Evolutionary conservation across 2,888 invertebrate genomes (phyloP), one percentile per base, ranked within the genome.

Genomic region (Amaurobius ferox): DNA sequence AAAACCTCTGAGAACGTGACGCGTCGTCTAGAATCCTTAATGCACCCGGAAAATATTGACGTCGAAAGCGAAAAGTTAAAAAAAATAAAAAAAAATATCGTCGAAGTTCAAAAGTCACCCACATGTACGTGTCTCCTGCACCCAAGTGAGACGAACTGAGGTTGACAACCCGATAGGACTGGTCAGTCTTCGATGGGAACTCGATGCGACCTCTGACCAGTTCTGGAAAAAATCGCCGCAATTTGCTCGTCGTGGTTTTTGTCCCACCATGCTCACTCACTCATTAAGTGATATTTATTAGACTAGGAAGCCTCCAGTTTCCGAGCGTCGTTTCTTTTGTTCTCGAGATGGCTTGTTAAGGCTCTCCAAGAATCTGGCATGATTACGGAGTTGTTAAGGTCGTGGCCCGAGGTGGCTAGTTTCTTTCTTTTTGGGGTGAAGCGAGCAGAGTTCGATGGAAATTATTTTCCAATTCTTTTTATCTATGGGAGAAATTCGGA

Each of bases 271-370:
- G 40, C 40, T 29, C 61, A 29, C 19, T 40, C 28, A 44, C 62
- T 81, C 68, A 81, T 81, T 81, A 81, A 81, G 73, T 32, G 74
- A 81, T 83, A 83, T 83, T 83, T 83, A 83, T 83, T 83, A 77
- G 83, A 77, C 66, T 83, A 83, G 83, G 83, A 83, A 83, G 83
- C 35, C 48, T 23, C 19, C 35, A 32, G 71, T 40, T 77, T 83
- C 83, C 83, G 83, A 83, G 44, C 28, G 44, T 16, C 77, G 5
- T 55, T 83, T 83, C 77, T 72, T 83, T 83, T 83, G 83, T 83
- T 83, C 83, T 83, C 55, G 40, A 19, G n/a, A 16, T 30, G 13
- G 64, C 62, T 68, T n/a, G 39, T 44, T 67, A 32, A 32, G 40
- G 32, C 28, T 55, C 39, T 48, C n/a, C 19, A 35, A 32, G 55